Base-by-base conservation (phyloP, 2,797 vertebrate genomes). In the Chlorospingus semifuscus region DNA sequence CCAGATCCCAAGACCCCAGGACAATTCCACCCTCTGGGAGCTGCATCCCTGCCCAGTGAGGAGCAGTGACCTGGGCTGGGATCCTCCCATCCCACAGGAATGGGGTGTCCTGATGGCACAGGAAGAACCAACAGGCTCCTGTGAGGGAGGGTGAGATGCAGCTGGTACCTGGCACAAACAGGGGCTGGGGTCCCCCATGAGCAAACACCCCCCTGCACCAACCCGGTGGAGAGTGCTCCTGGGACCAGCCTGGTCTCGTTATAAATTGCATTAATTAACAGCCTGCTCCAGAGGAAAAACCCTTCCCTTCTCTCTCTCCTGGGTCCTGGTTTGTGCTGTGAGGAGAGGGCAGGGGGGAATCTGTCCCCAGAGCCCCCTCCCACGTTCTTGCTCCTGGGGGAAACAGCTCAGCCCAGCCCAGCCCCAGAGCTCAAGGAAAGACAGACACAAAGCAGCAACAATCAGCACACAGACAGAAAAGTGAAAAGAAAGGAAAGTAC, bases 181-280 rank as follows among this genome's bases (percentile, higher is more conserved):
- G 56, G 53, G 29, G 29, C 49, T 60, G 53, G 50, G 66, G 42
- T 64, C 24, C 34, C 57, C 55, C 46, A 21, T 1, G 12, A 53
- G 24, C 37, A 44, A 80, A n/a, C 4, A 12, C 1, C 5, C 24
- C 18, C 13, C 15, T 8, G 24, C 63, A 64, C 1, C 0, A 41
- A 26, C 12, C 39, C 4, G 1, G 5, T 0, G 0, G 20, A 56
- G 69, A 88, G 14, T 0, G 0, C 57, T 70, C 44, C 56, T 0
- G 7, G 29, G n/a, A 57, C 24, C 46, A 17, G 15, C 32, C 30
- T 7, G 0, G 5, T 39, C 71, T 87, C 3, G 0, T 64, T 81
- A 61, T 21, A n/a, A 69, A 93, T 3, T 4, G 0, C 42, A 79
- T 60, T 30, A 47, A 84, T 83, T 36, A 66, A 72, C 37, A 27